Evolutionary conservation across 2,888 invertebrate species (phyloP).

Genomic region (Acholoe squamosa): DNA sequence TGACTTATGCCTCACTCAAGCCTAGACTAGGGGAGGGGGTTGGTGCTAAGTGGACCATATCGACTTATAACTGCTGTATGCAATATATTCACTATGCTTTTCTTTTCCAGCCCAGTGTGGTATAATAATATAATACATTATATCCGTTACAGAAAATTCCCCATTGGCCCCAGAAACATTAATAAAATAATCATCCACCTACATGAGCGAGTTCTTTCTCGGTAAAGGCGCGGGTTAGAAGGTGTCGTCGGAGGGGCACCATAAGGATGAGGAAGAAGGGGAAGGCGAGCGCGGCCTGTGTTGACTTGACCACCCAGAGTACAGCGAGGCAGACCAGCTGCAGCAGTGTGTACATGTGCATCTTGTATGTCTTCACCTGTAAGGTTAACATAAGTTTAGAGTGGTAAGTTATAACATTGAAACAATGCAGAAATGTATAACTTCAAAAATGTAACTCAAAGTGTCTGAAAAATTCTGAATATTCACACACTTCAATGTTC

Average conservation of each 20-base stretch:
- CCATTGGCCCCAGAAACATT: no score
- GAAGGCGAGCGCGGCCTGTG: conserved; percentile 93
- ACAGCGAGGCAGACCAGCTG: conserved; percentile 91
- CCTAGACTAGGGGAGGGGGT: no score
- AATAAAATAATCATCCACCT: background rate
- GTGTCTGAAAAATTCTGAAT: background rate
- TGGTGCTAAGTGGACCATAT: no score
- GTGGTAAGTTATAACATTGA: background rate
- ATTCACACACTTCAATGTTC: no score
- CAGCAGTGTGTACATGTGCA: conserved; percentile 95
- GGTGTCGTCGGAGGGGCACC: conserved; percentile 91
- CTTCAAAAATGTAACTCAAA: background rate
- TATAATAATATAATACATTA: no score
- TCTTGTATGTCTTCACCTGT: conserved; percentile 91
- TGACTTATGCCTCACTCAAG: no score
- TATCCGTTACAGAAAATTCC: no score
- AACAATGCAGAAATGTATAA: background rate
- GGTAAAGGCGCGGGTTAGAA: conserved; percentile 90
- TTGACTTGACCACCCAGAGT: conserved; percentile 95
- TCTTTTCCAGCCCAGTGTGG: no score
- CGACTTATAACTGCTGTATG: no score
- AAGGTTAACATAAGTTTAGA: no score
- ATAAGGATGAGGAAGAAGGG: conserved; percentile 95
- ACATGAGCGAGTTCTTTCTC: conserved; percentile 90
- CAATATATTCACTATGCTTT: no score